These are phyloP conservation scores for Euproctis similis DNA, from an alignment of 2,888 invertebrate species.

Conservation along the genomic window DNA sequence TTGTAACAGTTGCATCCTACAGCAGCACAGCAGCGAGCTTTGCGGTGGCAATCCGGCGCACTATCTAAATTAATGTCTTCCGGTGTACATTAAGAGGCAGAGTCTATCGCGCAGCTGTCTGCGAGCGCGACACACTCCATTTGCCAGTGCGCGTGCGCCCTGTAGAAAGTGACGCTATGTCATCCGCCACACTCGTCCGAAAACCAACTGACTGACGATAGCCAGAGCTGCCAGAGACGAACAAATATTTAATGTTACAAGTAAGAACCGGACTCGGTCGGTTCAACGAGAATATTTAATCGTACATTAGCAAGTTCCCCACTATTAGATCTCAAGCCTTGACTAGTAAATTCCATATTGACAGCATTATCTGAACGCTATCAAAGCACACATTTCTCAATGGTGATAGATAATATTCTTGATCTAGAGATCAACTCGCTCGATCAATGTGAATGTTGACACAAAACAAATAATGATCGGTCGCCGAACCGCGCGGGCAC, in stretches of 20 bases:
- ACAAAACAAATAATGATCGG: conserved; percentile 35
- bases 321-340: no score
- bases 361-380: conserved; percentile 26
- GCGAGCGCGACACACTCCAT: conserved; percentile 70
- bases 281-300: conserved; percentile 26
- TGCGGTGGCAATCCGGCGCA: conserved; percentile 66
- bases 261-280: conserved; percentile 29
- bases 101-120: conserved; percentile 67
- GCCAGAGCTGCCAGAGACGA: conserved; percentile 41
- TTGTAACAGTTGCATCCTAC: conserved; percentile 67
- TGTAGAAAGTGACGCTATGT: conserved; percentile 69
- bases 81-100: conserved; percentile 64
- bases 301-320: conserved; percentile 40
- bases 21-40: conserved; percentile 56
- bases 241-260: conserved; percentile 10
- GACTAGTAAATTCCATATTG: conserved; percentile 30
- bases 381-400: conserved; percentile 21
- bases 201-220: conserved; percentile 46
- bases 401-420: no score
- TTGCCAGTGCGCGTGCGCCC: conserved; percentile 64
- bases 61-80: conserved; percentile 74
- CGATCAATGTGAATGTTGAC: conserved; percentile 30
- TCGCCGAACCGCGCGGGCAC: conserved; percentile 34
- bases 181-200: conserved; percentile 52
- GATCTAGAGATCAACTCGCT: no score